Conservation (phyloP, 2,113 vertebrate species). For the Carassius gibelio region DNA sequence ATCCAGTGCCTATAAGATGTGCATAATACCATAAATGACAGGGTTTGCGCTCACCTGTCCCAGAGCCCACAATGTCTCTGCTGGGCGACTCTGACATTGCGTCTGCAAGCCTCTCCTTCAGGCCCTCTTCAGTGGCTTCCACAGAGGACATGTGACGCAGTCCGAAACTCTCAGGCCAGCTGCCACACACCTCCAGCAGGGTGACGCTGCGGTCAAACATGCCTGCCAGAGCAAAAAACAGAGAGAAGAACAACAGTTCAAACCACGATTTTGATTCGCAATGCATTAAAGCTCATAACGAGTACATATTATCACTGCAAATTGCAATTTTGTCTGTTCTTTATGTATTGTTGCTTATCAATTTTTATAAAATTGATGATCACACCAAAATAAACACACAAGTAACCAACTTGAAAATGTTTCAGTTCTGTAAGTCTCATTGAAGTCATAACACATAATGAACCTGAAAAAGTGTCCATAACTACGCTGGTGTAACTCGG, state of each 20-base stretch:
- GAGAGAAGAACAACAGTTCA: constrained; percentile 26
- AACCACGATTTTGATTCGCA: constrained; percentile 36
- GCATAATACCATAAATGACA: background rate
- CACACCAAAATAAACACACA: background rate
- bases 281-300: background rate
- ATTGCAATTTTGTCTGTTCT: background rate
- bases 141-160: constrained; percentile 89
- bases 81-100: constrained; percentile 97
- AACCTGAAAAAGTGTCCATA: constrained; percentile 4
- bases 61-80: constrained; percentile 90
- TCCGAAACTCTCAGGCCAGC: constrained; percentile 96
- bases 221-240: constrained; percentile 73
- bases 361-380: background rate
- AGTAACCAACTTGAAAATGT: background rate
- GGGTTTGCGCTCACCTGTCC: constrained; percentile 82
- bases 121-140: constrained; percentile 90
- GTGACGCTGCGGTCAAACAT: constrained; percentile 92
- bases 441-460: constrained; percentile 3
- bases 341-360: background rate
- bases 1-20: background rate
- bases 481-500: background rate
- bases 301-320: background rate
- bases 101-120: constrained; percentile 91
- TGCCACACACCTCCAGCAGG: constrained; percentile 94
- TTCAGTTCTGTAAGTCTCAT: background rate